Percentiles rank a stretch among this genome's conserved stretches.
Conservation (phyloP, 2,113 vertebrate species). For the Tyto alba region DNA sequence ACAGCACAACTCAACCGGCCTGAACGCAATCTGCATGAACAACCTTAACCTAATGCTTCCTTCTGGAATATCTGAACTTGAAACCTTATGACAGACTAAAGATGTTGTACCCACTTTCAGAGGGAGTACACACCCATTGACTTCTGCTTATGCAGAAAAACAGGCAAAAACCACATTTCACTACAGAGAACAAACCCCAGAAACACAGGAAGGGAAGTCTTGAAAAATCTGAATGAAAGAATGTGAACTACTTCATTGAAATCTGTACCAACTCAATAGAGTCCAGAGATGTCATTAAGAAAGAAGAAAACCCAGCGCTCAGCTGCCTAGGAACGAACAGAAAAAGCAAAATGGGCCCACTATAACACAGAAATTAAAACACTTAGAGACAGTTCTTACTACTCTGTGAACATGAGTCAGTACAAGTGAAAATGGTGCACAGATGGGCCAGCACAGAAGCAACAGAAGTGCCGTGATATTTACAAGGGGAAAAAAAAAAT, state of each 20-base stretch:
- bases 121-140: not conserved
- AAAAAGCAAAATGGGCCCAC: not conserved
- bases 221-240: not conserved
- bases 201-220: not conserved
- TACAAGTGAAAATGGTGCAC: slow-evolving; percentile 54
- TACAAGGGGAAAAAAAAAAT: not conserved
- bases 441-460: slow-evolving; percentile 52
- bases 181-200: not conserved
- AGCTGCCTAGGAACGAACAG: not conserved
- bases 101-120: not conserved
- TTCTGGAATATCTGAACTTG: not conserved
- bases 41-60: not conserved
- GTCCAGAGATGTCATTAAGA: not conserved
- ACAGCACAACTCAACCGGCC: not conserved
- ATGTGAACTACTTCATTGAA: not conserved
- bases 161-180: not conserved
- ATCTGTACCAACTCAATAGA: not conserved
- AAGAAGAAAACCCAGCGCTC: not conserved
- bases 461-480: slow-evolving; percentile 51
- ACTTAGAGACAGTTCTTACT: not conserved
- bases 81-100: not conserved
- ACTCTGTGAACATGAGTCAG: slow-evolving; percentile 40
- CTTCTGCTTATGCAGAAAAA: not conserved
- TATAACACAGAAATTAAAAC: not conserved
- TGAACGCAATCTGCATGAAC: not conserved